Base-by-base conservation (phyloP, 2,113 vertebrate species). In the Oreochromis tanganicae region DNA sequence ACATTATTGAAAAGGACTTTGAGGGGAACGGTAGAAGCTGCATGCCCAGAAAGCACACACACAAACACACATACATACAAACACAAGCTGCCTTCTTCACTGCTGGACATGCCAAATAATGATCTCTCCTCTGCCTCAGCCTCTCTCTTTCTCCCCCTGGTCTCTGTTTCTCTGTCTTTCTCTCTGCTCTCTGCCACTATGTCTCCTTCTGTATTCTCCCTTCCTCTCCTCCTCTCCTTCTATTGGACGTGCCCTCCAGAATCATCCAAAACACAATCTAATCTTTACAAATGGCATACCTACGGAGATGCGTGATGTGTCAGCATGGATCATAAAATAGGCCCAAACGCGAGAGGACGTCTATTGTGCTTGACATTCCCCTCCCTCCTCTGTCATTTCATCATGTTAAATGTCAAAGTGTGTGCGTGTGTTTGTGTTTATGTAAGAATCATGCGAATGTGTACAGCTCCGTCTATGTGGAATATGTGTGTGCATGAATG, bases 1-100 rank as follows among this genome's bases (percentile, higher is more conserved):
- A 93, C 90, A 87, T 92, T 91, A 94, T 93, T 90, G 91, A 93
- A 89, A 94, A 89, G 52, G 93, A 92, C 92, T 92, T 91, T 93
- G 80, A 91, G 81, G 83, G 87, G 73, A 83, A 54, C 3, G 6
- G 16, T 73, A 78, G 87, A 80, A 80, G 92, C 82, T 83, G 48
- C 81, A 87, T 85, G 91, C 89, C 88, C 91, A 89, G 79, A 90
- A 91, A 91, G 85, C 91, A 89, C 73, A 41, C 52, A 75, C 59
- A 57, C 52, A 75, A 46, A 75, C 24, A 75, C 21, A 52, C 7
- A 80, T 19, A 29, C 41, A 73, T 46, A 73, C 4, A 48, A 46
- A 84, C 61, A 79, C 83, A 78, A 32, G 29, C 89, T 82, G 90
- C 81, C 86, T 83, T 71, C 61, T 63, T 89, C 82, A 43, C 88